Evolutionary conservation across 2,888 invertebrate genomes (phyloP), one percentile per base, ranked within the genome.

Genomic region (Tenthredo amoena): DNA sequence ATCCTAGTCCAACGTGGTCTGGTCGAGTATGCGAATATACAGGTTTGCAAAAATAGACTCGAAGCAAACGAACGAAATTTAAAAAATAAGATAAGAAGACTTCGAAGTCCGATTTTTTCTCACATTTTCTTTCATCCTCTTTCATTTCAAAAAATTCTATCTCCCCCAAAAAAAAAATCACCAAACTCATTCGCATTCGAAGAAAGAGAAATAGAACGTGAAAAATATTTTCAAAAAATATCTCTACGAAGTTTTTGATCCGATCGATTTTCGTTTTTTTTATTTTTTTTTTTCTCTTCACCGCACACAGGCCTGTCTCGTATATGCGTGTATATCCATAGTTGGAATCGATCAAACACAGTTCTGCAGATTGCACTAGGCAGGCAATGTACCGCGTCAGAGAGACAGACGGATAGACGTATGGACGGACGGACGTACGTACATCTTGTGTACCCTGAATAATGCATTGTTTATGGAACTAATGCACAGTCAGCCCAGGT

Each of bases 391-490:
- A 47, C 15, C 12, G 12, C 12, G 47, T 47, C 47, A 76, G 12
- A 21, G 21, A 47, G 7, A n/a, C 47, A 76, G 37, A 43, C n/a
- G n/a, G 21, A 47, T 12, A 2, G 65, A 65, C 34, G 62, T 47
- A 77, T 79, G 72, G 82, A 47, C 37, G 26, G 55, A 77, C 55
- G 77, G 83, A 76, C 71, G 76, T 15, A 34, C 62, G 58, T 37
- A 58, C 9, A 55, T 79, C 86, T 77, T 89, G 88, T 89, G 86
- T 88, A 86, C 88, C 86, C 91, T 92, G 92, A 93, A 93, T 93
- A 93, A 93, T 93, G 93, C 92, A 93, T 93, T 93, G 93, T 93
- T 93, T 93, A 92, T 93, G 93, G 91, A 92, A 92, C 92, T 93
- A 93, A 93, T 93, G 93, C 93, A 93, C 90, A 91, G 91, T 93